phyloP scores from a whole-genome alignment of 2,113 vertebrate species.

The Chaetodon trifascialis region DNA sequence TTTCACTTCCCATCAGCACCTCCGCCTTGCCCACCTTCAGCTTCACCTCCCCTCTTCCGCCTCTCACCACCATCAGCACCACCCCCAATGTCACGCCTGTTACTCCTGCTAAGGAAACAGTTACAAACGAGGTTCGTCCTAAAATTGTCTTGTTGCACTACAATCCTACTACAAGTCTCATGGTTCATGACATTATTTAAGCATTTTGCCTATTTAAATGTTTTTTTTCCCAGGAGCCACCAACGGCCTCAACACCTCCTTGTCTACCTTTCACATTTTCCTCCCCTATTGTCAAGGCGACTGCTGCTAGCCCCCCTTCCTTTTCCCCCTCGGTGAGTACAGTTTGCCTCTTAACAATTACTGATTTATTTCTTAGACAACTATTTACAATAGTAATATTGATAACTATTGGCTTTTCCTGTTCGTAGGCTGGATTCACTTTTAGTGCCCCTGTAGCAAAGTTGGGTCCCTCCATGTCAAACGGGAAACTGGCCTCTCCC shows the following conservation, averaged over 20 bases:
- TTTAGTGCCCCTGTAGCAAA: slow-evolving; percentile 95
- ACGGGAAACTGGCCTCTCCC: slow-evolving; percentile 80
- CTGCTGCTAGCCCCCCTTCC: slow-evolving; percentile 89
- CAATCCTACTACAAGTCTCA: background rate
- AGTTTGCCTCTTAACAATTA: background rate
- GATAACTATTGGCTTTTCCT: background rate
- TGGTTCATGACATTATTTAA: background rate
- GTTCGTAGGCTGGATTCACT: slow-evolving; percentile 90
- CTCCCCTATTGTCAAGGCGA: slow-evolving; percentile 96
- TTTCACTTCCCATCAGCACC: slow-evolving; percentile 90
- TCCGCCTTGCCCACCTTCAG: slow-evolving; percentile 90
- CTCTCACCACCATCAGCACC: slow-evolving; percentile 70
- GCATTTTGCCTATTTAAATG: background rate
- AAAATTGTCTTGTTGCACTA: too few species aligned
- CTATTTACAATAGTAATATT: background rate
- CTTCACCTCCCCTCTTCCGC: slow-evolving; percentile 84
- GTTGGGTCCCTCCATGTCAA: slow-evolving; percentile 83
- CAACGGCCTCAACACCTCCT: slow-evolving; percentile 69
- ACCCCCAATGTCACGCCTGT: slow-evolving; percentile 68
- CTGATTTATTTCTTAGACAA: background rate
- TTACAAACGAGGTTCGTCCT: slow-evolving; percentile 72
- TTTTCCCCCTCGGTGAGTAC: slow-evolving; percentile 91
- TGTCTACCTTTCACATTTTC: slow-evolving; percentile 93
- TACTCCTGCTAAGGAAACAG: slow-evolving; percentile 57
- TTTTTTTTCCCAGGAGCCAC: slow-evolving; percentile 64